phyloP scores from a whole-genome alignment of 1,140 invertebrate species.

The Drosophila mojavensis region DNA sequence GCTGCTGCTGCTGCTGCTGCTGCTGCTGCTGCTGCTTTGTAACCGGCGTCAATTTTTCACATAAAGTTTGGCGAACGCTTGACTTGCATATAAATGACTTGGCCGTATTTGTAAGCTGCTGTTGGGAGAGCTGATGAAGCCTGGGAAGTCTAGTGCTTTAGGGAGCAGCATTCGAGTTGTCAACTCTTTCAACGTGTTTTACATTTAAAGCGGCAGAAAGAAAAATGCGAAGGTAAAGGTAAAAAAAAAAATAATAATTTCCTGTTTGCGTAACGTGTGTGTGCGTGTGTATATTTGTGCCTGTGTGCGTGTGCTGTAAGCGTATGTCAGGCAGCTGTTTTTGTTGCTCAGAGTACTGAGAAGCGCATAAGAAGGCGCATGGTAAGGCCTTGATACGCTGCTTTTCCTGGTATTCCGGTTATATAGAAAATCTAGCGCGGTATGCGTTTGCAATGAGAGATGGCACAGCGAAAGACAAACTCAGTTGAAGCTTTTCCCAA shows the following conservation, averaged over 20 bases:
- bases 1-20: conserved; percentile 33
- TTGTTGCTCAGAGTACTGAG: conserved; percentile 15
- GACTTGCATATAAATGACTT: conserved; percentile 82
- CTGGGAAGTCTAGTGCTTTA: conserved; percentile 21
- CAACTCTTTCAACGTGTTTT: conserved; percentile 82
- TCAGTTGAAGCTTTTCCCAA: too few relatives aligned
- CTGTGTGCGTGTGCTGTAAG: conserved; percentile 36
- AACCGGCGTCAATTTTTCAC: conserved; percentile 77
- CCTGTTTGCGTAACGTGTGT: conserved; percentile 69
- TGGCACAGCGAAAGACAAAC: not conserved
- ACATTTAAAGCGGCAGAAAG: conserved; percentile 63
- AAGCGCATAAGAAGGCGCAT: not conserved
- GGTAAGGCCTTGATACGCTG: not conserved
- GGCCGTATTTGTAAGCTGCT: conserved; percentile 44
- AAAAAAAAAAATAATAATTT: conserved; percentile 65
- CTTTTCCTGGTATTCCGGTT: not conserved
- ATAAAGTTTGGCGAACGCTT: conserved; percentile 80
- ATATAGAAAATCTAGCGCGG: not conserved
- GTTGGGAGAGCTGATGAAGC: conserved; percentile 35
- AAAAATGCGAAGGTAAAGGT: conserved; percentile 44
- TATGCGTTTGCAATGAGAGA: not conserved
- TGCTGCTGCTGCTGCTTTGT: conserved; percentile 44
- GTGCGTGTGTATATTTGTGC: conserved; percentile 13
- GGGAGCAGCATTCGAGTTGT: conserved; percentile 66
- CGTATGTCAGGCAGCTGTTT: conserved; percentile 13